phyloP scores from a whole-genome alignment of 2,113 vertebrate species.

The Python bivittatus region DNA sequence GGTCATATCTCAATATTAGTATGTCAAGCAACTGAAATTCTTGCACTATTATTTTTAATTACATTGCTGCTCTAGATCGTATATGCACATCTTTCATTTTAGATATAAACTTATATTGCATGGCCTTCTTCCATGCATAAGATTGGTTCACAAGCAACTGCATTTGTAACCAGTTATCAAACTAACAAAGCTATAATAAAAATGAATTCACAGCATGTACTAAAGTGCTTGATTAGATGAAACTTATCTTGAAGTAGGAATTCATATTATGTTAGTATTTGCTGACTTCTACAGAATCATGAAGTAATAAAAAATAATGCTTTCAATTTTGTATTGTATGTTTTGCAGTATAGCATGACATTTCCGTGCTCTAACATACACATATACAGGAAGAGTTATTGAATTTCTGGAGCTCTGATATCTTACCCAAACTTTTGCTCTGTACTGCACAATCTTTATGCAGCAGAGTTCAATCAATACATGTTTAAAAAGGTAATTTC shows the following conservation, averaged over 20 bases:
- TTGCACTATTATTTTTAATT: background rate
- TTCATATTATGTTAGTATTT: background rate
- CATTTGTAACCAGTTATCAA: background rate
- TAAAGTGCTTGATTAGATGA: background rate
- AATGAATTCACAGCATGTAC: background rate
- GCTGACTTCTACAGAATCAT: background rate
- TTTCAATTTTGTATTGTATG: background rate
- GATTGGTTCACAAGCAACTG: background rate
- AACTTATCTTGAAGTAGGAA: slow-evolving; percentile 11
- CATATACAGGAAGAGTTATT: background rate
- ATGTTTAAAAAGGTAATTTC: background rate
- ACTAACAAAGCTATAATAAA: background rate
- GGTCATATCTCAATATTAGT: background rate
- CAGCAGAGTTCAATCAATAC: background rate
- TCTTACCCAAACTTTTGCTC: background rate
- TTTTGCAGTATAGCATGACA: background rate
- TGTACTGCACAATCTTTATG: background rate
- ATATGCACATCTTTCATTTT: background rate
- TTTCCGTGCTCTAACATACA: background rate
- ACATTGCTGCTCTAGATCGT: background rate
- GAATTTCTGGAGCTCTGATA: background rate
- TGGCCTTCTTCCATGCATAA: background rate
- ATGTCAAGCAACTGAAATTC: background rate
- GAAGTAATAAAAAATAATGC: background rate
- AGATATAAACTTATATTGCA: background rate